Base-by-base conservation (phyloP, 92 coral and sea anemone genomes). In the Phenganax subtilis region DNA sequence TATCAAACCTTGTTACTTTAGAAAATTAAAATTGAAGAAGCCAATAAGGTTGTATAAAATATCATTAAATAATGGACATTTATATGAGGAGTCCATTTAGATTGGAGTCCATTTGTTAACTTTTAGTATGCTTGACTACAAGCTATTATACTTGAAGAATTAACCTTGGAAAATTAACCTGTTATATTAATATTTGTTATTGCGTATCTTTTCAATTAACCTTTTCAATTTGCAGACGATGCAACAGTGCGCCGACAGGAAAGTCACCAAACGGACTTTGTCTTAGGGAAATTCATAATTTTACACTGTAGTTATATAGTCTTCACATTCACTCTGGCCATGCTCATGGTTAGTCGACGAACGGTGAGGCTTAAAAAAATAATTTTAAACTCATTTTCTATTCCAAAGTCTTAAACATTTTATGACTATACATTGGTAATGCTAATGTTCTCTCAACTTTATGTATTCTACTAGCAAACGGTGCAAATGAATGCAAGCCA, bases 61-160 rank as follows among this genome's bases (percentile, higher is more conserved):
- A 37, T 37, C 47, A 37, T 37, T 64, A 64, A n/a, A 64, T 64
- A 44, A 64, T 64, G 11, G 31, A 64, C 0, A 12, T 31, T 17
- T 20, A 0, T 17, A 59, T 59, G 30, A 64, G 2, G 70, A 12
- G 31, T 64, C 37, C 30, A 64, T 7, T 20, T 30, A 44, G 9
- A 64, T 30, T 44, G 27, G 31, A 64, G 37, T 6, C 27, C 31
- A 20, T 64, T 64, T 64, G 31, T 20, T 64, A 6, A 44, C 7
- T 64, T 15, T 14, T 28, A 61, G 25, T 61, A 61, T 28, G 70
- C 70, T 64, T 64, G 70, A 64, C 70, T 64, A 52, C 73, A 68
- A 68, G 14, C 73, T 37, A 30, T 68, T 68, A 29, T 66, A 66
- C 20, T 66, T 30, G 10, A 15, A 29, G 31, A 25, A 9, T 30